Evolutionary conservation across 1,140 invertebrate genomes (phyloP).

Genomic region (Eumeta japonica): DNA sequence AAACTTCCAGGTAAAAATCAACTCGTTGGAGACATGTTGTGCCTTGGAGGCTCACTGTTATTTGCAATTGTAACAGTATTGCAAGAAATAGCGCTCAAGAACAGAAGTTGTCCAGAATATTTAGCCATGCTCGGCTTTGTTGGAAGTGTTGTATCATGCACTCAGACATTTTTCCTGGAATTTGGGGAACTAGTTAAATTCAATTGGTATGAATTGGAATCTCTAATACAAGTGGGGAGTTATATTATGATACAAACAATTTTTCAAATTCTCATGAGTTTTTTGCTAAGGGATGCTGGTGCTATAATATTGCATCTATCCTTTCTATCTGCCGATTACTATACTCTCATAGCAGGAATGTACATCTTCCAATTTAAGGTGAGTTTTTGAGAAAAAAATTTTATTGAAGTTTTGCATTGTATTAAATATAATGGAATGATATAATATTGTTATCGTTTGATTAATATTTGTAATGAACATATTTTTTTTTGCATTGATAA

Average conservation of each 20-base stretch:
- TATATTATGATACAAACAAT: conserved; percentile 64
- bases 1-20: conserved; percentile 69
- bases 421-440: too few relatives aligned
- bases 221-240: conserved; percentile 41
- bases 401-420: conserved; percentile 5
- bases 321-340: conserved; percentile 82
- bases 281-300: conserved; percentile 75
- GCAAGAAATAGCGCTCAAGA: conserved; percentile 82
- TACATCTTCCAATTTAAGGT: conserved; percentile 82
- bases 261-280: conserved; percentile 75
- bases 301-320: conserved; percentile 81
- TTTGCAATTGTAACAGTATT: conserved; percentile 82
- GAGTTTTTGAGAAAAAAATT: conserved; percentile 21
- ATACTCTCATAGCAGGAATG: conserved; percentile 78
- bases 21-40: conserved; percentile 81
- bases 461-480: too few relatives aligned
- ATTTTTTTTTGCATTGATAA: too few relatives aligned
- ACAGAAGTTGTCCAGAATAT: conserved; percentile 77
- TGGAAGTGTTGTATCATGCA: conserved; percentile 74
- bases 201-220: conserved; percentile 51
- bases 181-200: conserved; percentile 60
- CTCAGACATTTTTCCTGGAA: conserved; percentile 66
- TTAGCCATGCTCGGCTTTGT: conserved; percentile 84
- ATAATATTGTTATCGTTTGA: too few relatives aligned
- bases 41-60: conserved; percentile 75